Base-by-base conservation (phyloP, 64 coral and sea anemone genomes). In the Stichodactyla mertensii region DNA sequence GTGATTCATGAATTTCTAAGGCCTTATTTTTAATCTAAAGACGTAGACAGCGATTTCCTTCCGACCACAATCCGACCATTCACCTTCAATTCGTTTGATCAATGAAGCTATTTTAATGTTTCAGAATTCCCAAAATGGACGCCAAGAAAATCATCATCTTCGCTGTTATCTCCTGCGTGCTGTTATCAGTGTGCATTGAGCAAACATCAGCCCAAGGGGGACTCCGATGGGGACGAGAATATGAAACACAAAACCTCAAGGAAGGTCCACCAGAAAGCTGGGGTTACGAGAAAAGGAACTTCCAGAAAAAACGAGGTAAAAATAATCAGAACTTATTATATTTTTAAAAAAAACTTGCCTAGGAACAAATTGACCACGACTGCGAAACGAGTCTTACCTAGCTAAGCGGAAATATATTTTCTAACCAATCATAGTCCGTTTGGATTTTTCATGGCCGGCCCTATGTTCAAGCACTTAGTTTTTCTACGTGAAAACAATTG, bases 141-240 rank as follows among this genome's bases (percentile, higher is more conserved):
- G 82, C 91, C 80, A 92, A 92, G 55, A 78, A 82, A 92, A 64
- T 88, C 52, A 58, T 92, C 16, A 59, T 87, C 5, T 84, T 92
- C 71, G 78, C 87, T 19, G 64, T 92, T 54, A 77, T 92, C 19
- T 83, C 91, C 31, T 92, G 91, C 55, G 86, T 88, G 13, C 31
- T 92, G 10, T 53, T 92, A 51, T 54, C 79, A 19, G 67, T 88
- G 4, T 84, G 80, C 58, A 45, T 92, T 36, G 86, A 88, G 6
- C 36, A 69, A 61, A 88, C 86, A 7, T 51, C 78, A 4, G 91
- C 91, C 2, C 91, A 92, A 16, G 80, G 64, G 12, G 86, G 79
- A 0, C 80, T 92, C 5, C 66, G 91, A 31, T 92, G 91, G 91
- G 91, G 91, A 13, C 86, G 91, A 14, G 91, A 88, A 54, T 88